A percentile compares a stretch with the other conserved stretches of the same genome.
Evolutionary conservation across 2,113 vertebrate genomes (phyloP).

Genomic region (Brienomyrus brachyistius): DNA sequence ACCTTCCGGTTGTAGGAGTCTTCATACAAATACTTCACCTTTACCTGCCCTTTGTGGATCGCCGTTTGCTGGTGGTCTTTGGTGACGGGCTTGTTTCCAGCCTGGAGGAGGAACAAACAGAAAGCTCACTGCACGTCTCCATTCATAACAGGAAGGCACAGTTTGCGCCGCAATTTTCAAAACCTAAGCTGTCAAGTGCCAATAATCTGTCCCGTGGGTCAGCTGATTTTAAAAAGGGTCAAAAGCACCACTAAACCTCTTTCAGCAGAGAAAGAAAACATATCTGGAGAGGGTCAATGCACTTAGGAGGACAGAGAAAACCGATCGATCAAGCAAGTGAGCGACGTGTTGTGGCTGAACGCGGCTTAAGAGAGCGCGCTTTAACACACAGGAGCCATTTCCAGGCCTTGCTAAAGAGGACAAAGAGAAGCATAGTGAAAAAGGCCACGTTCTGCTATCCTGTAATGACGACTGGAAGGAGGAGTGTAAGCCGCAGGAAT

Average conservation of each 20-base stretch:
- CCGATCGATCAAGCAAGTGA: neutral
- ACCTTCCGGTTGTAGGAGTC: conserved; percentile 76
- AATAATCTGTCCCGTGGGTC: neutral
- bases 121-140: neutral
- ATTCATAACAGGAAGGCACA: neutral
- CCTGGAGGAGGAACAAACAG: conserved; percentile 36
- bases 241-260: neutral
- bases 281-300: neutral
- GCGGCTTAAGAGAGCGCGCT: neutral
- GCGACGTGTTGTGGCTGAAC: neutral
- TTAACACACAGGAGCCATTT: neutral
- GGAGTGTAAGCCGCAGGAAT: neutral
- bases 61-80: conserved; percentile 67
- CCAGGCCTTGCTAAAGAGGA: neutral
- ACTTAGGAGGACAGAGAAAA: neutral
- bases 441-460: neutral
- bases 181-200: neutral
- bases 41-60: conserved; percentile 69
- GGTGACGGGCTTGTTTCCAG: conserved; percentile 64
- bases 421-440: neutral
- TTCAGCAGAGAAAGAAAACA: neutral
- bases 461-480: neutral
- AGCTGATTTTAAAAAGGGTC: neutral
- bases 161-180: neutral
- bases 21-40: conserved; percentile 88